These are phyloP conservation scores for Euzophera pinguis DNA, from an alignment of 2,888 invertebrate species.

Conservation along the genomic window DNA sequence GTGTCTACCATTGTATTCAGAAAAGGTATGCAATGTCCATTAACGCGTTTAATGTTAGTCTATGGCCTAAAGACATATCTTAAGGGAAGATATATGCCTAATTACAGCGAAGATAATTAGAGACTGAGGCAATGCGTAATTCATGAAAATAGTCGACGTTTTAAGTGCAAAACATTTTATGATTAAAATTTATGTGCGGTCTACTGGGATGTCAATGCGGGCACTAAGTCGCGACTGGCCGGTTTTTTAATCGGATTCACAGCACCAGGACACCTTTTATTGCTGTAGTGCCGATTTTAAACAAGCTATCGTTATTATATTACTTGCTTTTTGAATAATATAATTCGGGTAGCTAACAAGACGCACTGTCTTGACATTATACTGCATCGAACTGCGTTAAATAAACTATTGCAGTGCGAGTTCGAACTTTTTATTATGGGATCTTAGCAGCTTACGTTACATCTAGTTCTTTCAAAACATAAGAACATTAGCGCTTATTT, in stretches of 20 bases:
- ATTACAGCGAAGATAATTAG: slow-evolving; percentile 7
- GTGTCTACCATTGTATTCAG: not conserved
- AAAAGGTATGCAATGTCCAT: slow-evolving; percentile 2
- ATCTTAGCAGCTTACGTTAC: no score
- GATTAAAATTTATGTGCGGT: slow-evolving; percentile 8
- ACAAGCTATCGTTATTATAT: not conserved
- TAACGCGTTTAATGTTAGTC: not conserved
- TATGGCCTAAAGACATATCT: slow-evolving; percentile 3
- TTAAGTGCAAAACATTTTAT: slow-evolving; percentile 11
- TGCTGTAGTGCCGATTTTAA: slow-evolving; percentile 3
- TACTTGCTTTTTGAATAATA: not conserved
- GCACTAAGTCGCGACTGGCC: slow-evolving; percentile 7
- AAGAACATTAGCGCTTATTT: no score
- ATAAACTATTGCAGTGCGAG: no score
- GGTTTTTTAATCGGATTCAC: slow-evolving; percentile 10
- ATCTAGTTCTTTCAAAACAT: no score
- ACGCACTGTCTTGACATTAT: not conserved
- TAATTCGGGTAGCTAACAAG: not conserved
- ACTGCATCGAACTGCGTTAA: not conserved
- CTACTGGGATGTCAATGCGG: slow-evolving; percentile 3
- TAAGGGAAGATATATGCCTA: slow-evolving; percentile 4
- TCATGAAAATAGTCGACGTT: slow-evolving; percentile 7
- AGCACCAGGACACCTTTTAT: slow-evolving; percentile 7
- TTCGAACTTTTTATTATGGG: no score
- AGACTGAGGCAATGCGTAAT: not conserved